Evolutionary conservation across 1,140 invertebrate genomes (phyloP).

Genomic region (Bombus sylvicola): DNA sequence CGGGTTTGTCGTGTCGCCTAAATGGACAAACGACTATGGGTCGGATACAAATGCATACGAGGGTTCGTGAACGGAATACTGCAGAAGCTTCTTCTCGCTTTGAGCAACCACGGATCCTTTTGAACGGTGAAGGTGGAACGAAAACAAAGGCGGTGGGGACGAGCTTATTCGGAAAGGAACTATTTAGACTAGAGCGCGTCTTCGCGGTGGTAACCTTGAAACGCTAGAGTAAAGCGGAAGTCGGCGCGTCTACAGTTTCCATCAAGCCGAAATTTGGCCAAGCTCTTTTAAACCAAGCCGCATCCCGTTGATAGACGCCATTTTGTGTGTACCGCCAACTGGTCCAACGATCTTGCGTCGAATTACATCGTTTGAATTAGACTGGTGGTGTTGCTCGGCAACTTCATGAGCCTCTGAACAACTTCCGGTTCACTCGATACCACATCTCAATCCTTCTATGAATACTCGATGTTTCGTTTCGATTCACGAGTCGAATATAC

Average conservation of each 20-base stretch:
- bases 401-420: neutral
- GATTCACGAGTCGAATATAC: neutral
- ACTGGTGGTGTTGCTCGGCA: neutral
- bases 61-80: conserved; percentile 30
- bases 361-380: neutral
- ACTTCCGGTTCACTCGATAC: neutral
- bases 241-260: neutral
- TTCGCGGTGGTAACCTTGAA: conserved; percentile 33
- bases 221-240: neutral
- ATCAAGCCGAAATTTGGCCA: neutral
- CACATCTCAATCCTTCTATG: neutral
- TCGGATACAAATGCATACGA: conserved; percentile 28
- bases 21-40: conserved; percentile 28
- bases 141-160: conserved; percentile 22
- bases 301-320: neutral
- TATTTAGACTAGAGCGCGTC: conserved; percentile 31
- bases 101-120: conserved; percentile 1
- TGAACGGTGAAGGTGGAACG: conserved; percentile 14
- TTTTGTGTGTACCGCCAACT: neutral
- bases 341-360: neutral
- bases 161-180: conserved; percentile 19
- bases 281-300: neutral
- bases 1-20: conserved; percentile 9
- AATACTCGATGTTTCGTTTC: neutral
- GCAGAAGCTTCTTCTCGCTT: neutral